These are phyloP conservation scores for Drosophila yakuba DNA, from an alignment of 1,140 invertebrate species.

Conservation along the genomic window DNA sequence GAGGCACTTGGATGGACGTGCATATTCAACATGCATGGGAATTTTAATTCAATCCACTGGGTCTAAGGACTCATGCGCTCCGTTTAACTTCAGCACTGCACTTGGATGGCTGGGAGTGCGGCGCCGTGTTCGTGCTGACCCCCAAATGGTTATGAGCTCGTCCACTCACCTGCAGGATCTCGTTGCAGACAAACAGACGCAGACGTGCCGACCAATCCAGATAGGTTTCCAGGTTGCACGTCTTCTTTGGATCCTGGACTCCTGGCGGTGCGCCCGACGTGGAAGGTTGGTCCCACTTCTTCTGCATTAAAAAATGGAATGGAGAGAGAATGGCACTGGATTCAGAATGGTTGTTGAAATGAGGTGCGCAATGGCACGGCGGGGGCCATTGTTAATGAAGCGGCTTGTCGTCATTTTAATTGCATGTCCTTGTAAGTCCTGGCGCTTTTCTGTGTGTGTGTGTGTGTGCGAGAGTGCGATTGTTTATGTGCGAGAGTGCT, in stretches of 20 bases:
- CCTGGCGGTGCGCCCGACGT: constrained; percentile 71
- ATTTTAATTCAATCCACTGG: constrained; percentile 70
- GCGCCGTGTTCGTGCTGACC: not conserved
- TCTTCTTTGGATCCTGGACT: constrained; percentile 81
- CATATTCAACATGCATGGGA: constrained; percentile 63
- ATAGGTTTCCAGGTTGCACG: constrained; percentile 84
- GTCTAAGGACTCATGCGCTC: constrained; percentile 66
- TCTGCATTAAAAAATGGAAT: constrained; percentile 51
- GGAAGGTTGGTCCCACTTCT: constrained; percentile 79
- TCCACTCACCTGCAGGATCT: constrained; percentile 81
- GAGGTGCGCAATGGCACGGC: constrained; percentile 11
- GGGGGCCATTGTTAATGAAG: constrained; percentile 68
- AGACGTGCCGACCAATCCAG: constrained; percentile 83
- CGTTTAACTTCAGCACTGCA: constrained; percentile 37
- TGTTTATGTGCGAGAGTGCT: constrained; percentile 34
- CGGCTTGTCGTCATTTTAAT: constrained; percentile 76
- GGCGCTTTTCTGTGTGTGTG: not conserved
- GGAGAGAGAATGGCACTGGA: not conserved
- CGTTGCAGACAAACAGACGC: constrained; percentile 82
- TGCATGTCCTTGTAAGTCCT: constrained; percentile 55
- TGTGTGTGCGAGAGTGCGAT: constrained; percentile 4
- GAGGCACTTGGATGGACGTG: constrained; percentile 32
- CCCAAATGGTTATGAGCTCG: constrained; percentile 40
- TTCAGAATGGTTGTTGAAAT: constrained; percentile 32
- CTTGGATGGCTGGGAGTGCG: not conserved